A percentile compares a stretch with the other conserved stretches of the same genome.
phyloP scores from a whole-genome alignment of 2,113 vertebrate genomes.

The Okapia johnstoni region DNA sequence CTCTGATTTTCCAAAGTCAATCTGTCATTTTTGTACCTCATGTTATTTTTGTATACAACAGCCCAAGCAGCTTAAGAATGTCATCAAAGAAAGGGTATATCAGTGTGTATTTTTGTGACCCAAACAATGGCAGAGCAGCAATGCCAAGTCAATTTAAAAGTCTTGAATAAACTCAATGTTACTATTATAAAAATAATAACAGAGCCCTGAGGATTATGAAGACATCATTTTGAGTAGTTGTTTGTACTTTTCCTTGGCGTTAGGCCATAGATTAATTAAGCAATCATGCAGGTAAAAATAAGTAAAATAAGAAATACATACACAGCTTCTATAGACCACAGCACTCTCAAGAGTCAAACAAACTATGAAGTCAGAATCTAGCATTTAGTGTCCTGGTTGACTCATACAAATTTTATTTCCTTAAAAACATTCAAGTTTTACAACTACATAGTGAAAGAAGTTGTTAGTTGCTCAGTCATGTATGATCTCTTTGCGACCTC shows the following conservation, averaged over 20 bases:
- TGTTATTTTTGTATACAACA: not conserved
- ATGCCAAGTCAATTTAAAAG: slow-evolving; percentile 15
- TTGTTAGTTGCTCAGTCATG: not conserved
- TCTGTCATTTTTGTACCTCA: not conserved
- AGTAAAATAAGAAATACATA: not conserved
- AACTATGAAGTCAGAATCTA: slow-evolving; percentile 4
- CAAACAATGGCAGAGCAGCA: not conserved
- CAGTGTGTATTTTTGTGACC: not conserved
- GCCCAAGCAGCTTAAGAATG: not conserved
- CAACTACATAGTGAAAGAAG: not conserved
- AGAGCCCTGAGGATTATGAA: not conserved
- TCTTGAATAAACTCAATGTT: slow-evolving; percentile 14
- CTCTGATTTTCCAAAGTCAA: not conserved
- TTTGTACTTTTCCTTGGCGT: not conserved
- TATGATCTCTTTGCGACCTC: not conserved
- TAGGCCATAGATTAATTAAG: not conserved
- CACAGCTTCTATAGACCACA: not conserved
- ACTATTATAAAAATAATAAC: not conserved
- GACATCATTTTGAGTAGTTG: not conserved
- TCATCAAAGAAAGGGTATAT: not conserved
- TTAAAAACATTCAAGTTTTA: not conserved
- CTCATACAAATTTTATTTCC: not conserved
- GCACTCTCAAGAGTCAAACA: not conserved
- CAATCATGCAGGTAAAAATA: not conserved
- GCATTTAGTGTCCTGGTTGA: not conserved